Evolutionary conservation across 2,888 invertebrate species (phyloP).

Genomic region (Sclerodermus sp.): DNA sequence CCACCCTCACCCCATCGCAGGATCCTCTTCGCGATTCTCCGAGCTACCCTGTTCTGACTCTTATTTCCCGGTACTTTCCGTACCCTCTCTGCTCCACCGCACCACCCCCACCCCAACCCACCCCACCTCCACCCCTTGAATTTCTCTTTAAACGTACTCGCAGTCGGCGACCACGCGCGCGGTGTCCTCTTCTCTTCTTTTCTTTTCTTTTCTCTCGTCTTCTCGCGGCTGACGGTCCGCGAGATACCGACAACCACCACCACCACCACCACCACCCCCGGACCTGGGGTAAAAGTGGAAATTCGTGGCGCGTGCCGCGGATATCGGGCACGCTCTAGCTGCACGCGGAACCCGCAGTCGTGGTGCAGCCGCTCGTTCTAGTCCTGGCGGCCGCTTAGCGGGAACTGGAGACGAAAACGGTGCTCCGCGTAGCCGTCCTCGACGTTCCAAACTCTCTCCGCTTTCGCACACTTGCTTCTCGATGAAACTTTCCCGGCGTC

Average conservation of each 20-base stretch:
- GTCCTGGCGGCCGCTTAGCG: constrained; percentile 55
- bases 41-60: too few relatives aligned
- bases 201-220: too few relatives aligned
- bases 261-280: background rate
- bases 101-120: too few relatives aligned
- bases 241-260: constrained; percentile 14
- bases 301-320: background rate
- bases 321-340: constrained; percentile 26
- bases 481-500: constrained; percentile 45
- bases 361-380: constrained; percentile 35
- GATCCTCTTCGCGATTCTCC: constrained; percentile 5
- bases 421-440: constrained; percentile 32
- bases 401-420: constrained; percentile 47
- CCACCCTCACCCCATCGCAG: constrained; percentile 2
- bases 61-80: too few relatives aligned
- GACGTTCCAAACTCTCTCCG: constrained; percentile 36
- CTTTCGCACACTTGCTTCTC: constrained; percentile 26
- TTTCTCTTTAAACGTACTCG: too few relatives aligned
- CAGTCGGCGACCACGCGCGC: too few relatives aligned
- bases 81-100: too few relatives aligned
- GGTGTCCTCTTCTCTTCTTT: too few relatives aligned
- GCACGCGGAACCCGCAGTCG: constrained; percentile 18
- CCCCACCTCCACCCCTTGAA: too few relatives aligned
- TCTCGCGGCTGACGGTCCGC: too few relatives aligned
- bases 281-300: too few relatives aligned